Evolutionary conservation across 1,140 invertebrate species (phyloP), one percentile per base, ranked within the genome.

Genomic region (Drosophila tani): DNA sequence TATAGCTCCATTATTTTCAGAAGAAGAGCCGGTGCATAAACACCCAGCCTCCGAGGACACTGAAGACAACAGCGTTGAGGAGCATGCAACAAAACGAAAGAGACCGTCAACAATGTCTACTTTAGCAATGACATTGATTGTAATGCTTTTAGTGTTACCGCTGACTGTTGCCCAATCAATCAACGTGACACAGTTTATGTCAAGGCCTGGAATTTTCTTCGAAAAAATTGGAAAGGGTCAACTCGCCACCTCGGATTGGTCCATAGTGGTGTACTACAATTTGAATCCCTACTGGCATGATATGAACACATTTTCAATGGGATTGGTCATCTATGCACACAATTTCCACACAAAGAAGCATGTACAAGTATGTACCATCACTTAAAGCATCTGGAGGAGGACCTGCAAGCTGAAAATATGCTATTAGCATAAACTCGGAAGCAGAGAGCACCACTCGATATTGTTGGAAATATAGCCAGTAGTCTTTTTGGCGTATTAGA

Each of bases 401-500:
- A 45, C 3, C 40, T 58, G 5, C 19, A 41, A 11, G 11, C 21
- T 6, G 29, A 53, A 53, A 53, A 45, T 57, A n/a, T 15, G 3
- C 19, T 27, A 43, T 2, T 56, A 24, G 6, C 38, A 19, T 41
- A 6, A 41, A 24, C 43, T 32, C 14, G 43, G 19, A 21, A 15
- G 15, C 35, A 40, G 8, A 12, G 17, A 51, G 45, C 35, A 19
- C 43, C 57, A 8, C 19, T 59, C 27, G 57, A 59, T 3, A 50
- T 63, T 8, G 46, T 62, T 7, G 35, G 59, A 62, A 62, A 50
- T 17, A 63, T 63, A 41, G 59, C 35, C 1, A 50, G 21, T n/a
- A 65, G 63, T 55, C 63, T 65, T 1, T 46, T 65, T 45, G 50
- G 63, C 9, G 51, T 65, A 56, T 47, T 56, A 35, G 63, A 65